Evolutionary conservation across 2,113 vertebrate species (phyloP).

Genomic region (Hippoglossus stenolepis): DNA sequence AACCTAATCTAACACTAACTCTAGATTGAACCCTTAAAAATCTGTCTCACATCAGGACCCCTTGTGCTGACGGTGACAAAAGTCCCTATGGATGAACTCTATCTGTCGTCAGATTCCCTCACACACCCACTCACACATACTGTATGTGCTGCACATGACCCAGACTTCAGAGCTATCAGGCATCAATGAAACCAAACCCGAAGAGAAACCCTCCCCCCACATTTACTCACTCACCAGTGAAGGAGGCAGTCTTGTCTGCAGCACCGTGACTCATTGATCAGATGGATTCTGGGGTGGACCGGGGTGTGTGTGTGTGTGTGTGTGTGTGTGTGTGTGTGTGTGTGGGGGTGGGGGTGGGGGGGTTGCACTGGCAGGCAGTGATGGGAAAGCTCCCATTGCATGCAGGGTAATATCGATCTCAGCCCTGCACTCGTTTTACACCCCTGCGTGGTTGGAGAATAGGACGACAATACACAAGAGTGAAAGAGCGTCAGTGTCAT

Average conservation of each 20-base stretch:
- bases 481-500: neutral
- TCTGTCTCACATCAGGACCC: too few relatives aligned
- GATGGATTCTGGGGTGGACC: conserved; percentile 50
- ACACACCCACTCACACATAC: neutral
- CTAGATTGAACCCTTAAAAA: neutral
- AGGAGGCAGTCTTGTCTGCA: conserved; percentile 58
- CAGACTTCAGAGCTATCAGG: conserved; percentile 21
- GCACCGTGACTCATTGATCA: conserved; percentile 74
- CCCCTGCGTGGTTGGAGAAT: conserved; percentile 23
- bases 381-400: conserved; percentile 61
- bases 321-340: neutral
- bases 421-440: conserved; percentile 56
- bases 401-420: conserved; percentile 67
- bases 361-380: conserved; percentile 7
- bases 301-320: conserved; percentile 16
- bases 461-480: neutral
- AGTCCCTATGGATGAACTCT: neutral
- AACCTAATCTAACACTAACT: neutral
- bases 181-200: conserved; percentile 22
- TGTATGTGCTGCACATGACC: conserved; percentile 32
- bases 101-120: neutral
- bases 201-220: conserved; percentile 47
- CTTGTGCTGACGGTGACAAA: neutral
- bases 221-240: conserved; percentile 36
- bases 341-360: neutral